Conservation (phyloP, 2,888 invertebrate genomes). For the Lacanobia wlatinum region DNA sequence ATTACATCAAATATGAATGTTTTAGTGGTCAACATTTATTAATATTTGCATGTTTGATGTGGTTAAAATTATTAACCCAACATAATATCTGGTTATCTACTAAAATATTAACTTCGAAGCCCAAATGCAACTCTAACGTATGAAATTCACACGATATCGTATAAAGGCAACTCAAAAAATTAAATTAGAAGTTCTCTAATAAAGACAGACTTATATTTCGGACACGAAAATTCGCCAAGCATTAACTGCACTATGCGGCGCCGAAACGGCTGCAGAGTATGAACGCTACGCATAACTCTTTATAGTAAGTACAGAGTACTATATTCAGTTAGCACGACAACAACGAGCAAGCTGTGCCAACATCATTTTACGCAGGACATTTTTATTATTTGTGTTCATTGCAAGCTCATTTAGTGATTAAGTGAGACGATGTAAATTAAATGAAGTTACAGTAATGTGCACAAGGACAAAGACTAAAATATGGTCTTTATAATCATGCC, state of each 20-base stretch:
- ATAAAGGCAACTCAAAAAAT: not conserved
- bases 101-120: not conserved
- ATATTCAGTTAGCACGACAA: slow-evolving; percentile 55
- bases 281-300: slow-evolving; percentile 55
- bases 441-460: not conserved
- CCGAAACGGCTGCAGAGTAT: slow-evolving; percentile 47
- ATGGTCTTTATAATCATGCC: not conserved
- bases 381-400: slow-evolving; percentile 10
- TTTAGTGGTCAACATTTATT: not conserved
- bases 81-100: not conserved
- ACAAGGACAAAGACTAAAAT: not conserved
- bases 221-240: not conserved
- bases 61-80: not conserved
- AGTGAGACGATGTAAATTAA: not conserved
- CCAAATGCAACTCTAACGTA: not conserved
- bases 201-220: not conserved
- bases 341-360: slow-evolving; percentile 68
- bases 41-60: slow-evolving; percentile 2
- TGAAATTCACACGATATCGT: not conserved
- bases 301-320: slow-evolving; percentile 26
- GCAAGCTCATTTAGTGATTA: slow-evolving; percentile 3
- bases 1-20: slow-evolving; percentile 16
- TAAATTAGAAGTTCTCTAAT: not conserved
- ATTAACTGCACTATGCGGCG: slow-evolving; percentile 43
- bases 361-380: slow-evolving; percentile 54